Percentiles rank a stretch among this genome's conserved stretches.
These are phyloP conservation scores for Pristionchus arcanus DNA, from an alignment of 2,888 invertebrate species.

Conservation along the genomic window DNA sequence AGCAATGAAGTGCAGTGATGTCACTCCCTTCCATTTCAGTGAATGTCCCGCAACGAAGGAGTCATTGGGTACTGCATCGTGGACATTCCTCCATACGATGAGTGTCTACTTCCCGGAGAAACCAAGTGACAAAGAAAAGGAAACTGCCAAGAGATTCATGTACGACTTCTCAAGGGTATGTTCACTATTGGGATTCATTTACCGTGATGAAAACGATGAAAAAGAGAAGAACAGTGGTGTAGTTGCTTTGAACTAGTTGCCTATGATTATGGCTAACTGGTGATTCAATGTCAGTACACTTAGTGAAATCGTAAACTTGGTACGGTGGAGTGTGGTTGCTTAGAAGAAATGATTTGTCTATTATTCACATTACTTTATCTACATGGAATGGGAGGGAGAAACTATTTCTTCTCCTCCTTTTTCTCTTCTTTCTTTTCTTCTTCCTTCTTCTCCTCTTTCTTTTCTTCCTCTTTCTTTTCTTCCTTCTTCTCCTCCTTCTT, in stretches of 20 bases:
- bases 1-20: too few relatives aligned
- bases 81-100: constrained; percentile 96
- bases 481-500: not conserved
- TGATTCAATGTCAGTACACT: too few relatives aligned
- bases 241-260: too few relatives aligned
- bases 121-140: constrained; percentile 85
- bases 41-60: constrained; percentile 83
- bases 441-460: constrained; percentile 48
- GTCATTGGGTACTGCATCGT: constrained; percentile 83
- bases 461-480: constrained; percentile 33
- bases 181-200: too few relatives aligned
- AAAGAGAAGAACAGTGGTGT: too few relatives aligned
- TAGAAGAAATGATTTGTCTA: too few relatives aligned
- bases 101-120: constrained; percentile 93
- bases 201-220: too few relatives aligned
- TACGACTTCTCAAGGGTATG: constrained; percentile 85
- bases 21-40: not conserved
- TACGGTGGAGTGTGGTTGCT: too few relatives aligned
- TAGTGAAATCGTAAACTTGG: too few relatives aligned
- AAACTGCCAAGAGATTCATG: constrained; percentile 89
- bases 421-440: constrained; percentile 40
- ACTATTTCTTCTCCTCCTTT: constrained; percentile 32
- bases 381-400: not conserved
- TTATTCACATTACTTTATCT: constrained; percentile 24
- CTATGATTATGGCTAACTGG: too few relatives aligned